Conservation (phyloP, 2,888 invertebrate species). For the Euplagia quadripunctaria region DNA sequence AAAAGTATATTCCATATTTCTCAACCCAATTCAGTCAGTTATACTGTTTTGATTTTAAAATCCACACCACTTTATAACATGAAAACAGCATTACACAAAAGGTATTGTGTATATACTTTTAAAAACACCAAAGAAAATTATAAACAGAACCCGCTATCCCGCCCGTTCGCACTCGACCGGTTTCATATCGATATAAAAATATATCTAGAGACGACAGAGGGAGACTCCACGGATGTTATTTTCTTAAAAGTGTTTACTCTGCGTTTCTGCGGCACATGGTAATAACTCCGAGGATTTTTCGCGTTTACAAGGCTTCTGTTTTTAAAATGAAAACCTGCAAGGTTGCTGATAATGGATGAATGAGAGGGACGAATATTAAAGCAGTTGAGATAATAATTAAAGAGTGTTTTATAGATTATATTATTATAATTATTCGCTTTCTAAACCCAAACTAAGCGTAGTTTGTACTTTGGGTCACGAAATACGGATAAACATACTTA, state of each 20-base stretch:
- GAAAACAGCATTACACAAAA: too few relatives aligned
- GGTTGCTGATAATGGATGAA: background rate
- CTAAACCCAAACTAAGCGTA: too few relatives aligned
- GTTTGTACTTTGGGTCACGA: too few relatives aligned
- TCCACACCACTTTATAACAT: too few relatives aligned
- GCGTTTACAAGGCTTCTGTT: slow-evolving; percentile 27
- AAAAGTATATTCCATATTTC: too few relatives aligned
- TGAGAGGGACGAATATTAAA: background rate
- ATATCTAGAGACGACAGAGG: slow-evolving; percentile 33
- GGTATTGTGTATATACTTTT: too few relatives aligned
- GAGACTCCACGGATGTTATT: slow-evolving; percentile 48
- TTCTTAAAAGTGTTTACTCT: slow-evolving; percentile 60
- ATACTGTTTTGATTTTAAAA: too few relatives aligned
- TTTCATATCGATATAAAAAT: slow-evolving; percentile 47
- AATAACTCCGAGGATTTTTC: slow-evolving; percentile 31
- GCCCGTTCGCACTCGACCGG: slow-evolving; percentile 21
- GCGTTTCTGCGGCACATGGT: slow-evolving; percentile 46
- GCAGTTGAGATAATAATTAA: background rate
- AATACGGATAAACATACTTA: too few relatives aligned
- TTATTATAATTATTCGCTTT: too few relatives aligned
- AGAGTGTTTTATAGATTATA: too few relatives aligned
- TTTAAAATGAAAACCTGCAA: slow-evolving; percentile 31
- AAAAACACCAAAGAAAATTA: slow-evolving; percentile 14
- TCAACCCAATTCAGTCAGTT: too few relatives aligned
- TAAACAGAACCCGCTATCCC: slow-evolving; percentile 24